Conservation (phyloP, 2,113 vertebrate genomes). For the sheep (Ovis aries) region ARS-UI_Ramb_v3.0 NC_056076.1:31379001-31379500, state of each 20-base stretch:
- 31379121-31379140: neutral
- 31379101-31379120: neutral
- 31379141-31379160: neutral
- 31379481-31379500: neutral
- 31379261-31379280: neutral
- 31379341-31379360: neutral
- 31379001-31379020: neutral
- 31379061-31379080: neutral
- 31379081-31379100: neutral
- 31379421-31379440: neutral
- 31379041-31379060: neutral
- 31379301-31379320: neutral
- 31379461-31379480: neutral
- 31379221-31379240: neutral
- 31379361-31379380: neutral
- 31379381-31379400: rapidly evolving
- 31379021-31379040: neutral
- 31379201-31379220: neutral
- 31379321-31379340: neutral
- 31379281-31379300: neutral
- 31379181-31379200: neutral
- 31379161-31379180: neutral
- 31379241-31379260: neutral
- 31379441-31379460: neutral
- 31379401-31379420: neutral